These are phyloP conservation scores for Eilema depressum DNA, from an alignment of 2,888 invertebrate species.

Conservation along the genomic window DNA sequence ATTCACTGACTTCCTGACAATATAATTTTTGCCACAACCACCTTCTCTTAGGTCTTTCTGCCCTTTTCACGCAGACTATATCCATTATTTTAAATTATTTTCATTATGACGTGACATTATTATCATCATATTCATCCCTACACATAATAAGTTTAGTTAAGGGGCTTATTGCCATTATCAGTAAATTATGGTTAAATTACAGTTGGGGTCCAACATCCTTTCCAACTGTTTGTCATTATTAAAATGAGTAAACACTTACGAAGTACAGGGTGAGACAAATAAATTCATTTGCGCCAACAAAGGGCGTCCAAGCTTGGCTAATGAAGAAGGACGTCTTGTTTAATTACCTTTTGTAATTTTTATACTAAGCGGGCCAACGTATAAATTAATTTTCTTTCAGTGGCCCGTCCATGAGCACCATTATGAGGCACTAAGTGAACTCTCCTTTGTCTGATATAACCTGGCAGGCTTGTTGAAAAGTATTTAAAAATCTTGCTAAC, in stretches of 20 bases:
- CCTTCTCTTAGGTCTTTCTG: too few relatives aligned
- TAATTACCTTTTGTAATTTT: conserved; percentile 85
- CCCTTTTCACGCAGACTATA: too few relatives aligned
- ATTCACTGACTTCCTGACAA: background rate
- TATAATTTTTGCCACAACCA: background rate
- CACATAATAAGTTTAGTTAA: background rate
- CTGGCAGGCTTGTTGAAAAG: conserved; percentile 51
- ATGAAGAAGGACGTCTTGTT: conserved; percentile 83
- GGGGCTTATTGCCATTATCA: background rate
- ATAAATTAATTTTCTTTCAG: conserved; percentile 80
- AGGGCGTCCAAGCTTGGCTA: conserved; percentile 73
- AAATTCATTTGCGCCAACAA: conserved; percentile 78
- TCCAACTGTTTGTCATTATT: conserved; percentile 46
- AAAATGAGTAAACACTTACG: conserved; percentile 52
- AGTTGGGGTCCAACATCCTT: conserved; percentile 35
- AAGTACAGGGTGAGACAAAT: conserved; percentile 62
- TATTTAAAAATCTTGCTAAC: conserved; percentile 58
- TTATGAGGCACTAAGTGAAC: conserved; percentile 70
- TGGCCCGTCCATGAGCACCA: conserved; percentile 66
- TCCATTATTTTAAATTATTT: too few relatives aligned
- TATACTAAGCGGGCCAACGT: conserved; percentile 73
- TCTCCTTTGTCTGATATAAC: conserved; percentile 65
- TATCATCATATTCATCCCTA: background rate
- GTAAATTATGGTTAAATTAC: conserved; percentile 12
- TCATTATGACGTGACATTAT: too few relatives aligned